Conservation (phyloP, 2,888 invertebrate genomes). For the Agonopterix alstromeriana region DNA sequence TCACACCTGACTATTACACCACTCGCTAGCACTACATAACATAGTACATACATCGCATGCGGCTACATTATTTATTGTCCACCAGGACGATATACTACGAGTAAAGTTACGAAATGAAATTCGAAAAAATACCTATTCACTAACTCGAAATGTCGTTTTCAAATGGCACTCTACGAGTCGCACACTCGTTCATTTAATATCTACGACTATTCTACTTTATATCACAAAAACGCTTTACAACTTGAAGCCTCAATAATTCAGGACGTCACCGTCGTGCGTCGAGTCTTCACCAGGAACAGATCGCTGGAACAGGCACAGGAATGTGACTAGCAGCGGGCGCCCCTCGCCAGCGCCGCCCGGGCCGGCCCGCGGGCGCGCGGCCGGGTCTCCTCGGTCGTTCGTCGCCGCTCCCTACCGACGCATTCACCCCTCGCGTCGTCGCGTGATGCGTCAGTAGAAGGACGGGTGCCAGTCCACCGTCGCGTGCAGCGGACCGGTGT, state of each 20-base stretch:
- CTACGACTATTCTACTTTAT: slow-evolving; percentile 66
- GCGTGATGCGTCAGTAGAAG: slow-evolving; percentile 68
- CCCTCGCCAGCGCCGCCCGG: slow-evolving; percentile 16
- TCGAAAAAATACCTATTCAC: slow-evolving; percentile 34
- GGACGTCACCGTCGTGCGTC: slow-evolving; percentile 22
- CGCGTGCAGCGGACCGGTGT: slow-evolving; percentile 53
- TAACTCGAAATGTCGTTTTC: slow-evolving; percentile 47
- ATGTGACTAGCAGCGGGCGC: slow-evolving; percentile 37
- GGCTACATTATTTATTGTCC: slow-evolving; percentile 53
- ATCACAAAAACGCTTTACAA: slow-evolving; percentile 71
- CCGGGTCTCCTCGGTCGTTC: slow-evolving; percentile 19
- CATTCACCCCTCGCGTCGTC: slow-evolving; percentile 15
- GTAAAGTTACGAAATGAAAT: slow-evolving; percentile 39
- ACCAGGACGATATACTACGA: slow-evolving; percentile 43
- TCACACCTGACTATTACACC: no score
- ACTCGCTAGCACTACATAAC: not conserved
- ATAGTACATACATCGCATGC: slow-evolving; percentile 23
- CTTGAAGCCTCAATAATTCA: slow-evolving; percentile 52
- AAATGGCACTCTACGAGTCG: slow-evolving; percentile 67
- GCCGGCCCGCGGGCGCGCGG: slow-evolving; percentile 15
- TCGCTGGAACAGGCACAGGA: slow-evolving; percentile 41
- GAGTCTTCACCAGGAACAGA: slow-evolving; percentile 25
- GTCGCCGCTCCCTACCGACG: slow-evolving; percentile 20
- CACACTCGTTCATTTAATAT: slow-evolving; percentile 43
- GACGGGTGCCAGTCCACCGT: slow-evolving; percentile 74